A percentile compares a stretch with the other conserved stretches of the same genome.
Evolutionary conservation across 2,797 vertebrate species (phyloP).

Genomic region (Lepilemur septentrionalis): DNA sequence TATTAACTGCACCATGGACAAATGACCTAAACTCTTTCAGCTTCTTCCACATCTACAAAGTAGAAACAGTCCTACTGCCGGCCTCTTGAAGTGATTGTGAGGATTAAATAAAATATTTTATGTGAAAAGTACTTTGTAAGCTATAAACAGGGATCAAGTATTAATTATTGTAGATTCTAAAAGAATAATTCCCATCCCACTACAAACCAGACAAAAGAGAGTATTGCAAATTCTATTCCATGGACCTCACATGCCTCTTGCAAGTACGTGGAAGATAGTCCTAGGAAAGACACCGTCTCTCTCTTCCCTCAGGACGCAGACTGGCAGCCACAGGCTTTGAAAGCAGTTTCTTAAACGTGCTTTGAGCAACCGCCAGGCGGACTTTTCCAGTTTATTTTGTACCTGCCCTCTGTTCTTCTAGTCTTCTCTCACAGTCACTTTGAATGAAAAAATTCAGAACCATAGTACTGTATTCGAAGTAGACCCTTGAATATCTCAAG

Average conservation of each 20-base stretch:
- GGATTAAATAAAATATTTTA: neutral
- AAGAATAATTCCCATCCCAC: neutral
- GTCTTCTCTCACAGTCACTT: neutral
- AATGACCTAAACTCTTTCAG: neutral
- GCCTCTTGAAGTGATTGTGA: neutral
- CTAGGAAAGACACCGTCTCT: accelerated
- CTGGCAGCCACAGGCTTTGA: neutral
- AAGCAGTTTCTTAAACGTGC: neutral
- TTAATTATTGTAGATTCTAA: neutral
- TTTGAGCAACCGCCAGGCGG: neutral
- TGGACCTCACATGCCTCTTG: neutral
- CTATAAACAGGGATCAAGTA: neutral
- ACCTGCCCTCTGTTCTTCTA: neutral
- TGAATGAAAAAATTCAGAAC: neutral
- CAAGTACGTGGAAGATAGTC: neutral
- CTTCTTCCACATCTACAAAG: neutral
- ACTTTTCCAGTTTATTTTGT: neutral
- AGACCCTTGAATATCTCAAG: neutral
- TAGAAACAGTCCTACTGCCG: neutral
- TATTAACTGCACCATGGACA: neutral
- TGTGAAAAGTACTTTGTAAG: neutral
- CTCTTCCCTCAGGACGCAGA: no score
- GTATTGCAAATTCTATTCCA: neutral
- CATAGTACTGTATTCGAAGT: neutral
- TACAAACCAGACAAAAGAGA: neutral